Percentiles rank a stretch among this genome's conserved stretches.
These are phyloP conservation scores for Scleropages formosus DNA, from an alignment of 2,797 vertebrate species.

Conservation along the genomic window DNA sequence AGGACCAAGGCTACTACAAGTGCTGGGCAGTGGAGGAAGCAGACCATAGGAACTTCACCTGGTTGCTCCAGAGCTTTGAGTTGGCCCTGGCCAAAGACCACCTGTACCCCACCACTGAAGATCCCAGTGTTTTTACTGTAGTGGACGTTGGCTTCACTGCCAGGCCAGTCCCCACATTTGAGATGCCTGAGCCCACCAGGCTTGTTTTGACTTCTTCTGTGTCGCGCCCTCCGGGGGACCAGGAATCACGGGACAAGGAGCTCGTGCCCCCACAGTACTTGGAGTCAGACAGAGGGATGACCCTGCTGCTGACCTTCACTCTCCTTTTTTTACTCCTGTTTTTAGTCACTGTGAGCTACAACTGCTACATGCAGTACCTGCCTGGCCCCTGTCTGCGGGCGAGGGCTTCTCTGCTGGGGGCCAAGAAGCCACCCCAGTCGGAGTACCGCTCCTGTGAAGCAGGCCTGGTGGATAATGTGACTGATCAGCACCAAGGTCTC, in stretches of 20 bases:
- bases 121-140: conserved; percentile 54
- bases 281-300: conserved; percentile 72
- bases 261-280: conserved; percentile 77
- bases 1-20: conserved; percentile 84
- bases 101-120: conserved; percentile 35
- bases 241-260: conserved; percentile 50
- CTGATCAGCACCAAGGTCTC: conserved; percentile 61
- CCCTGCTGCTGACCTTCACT: conserved; percentile 80
- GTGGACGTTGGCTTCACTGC: conserved; percentile 62
- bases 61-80: conserved; percentile 74
- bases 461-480: conserved; percentile 75
- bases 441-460: conserved; percentile 84
- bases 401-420: conserved; percentile 75
- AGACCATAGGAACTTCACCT: conserved; percentile 77
- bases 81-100: conserved; percentile 70
- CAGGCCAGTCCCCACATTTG: conserved; percentile 52
- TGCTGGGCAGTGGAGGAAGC: conserved; percentile 84
- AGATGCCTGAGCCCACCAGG: conserved; percentile 33
- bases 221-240: conserved; percentile 62
- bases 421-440: conserved; percentile 74
- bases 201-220: conserved; percentile 48
- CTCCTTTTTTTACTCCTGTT: conserved; percentile 87
- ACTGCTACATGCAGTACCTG: conserved; percentile 82
- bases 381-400: conserved; percentile 85
- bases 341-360: conserved; percentile 66